A percentile compares a stretch with the other conserved stretches of the same genome.
These are phyloP conservation scores for Melanotaenia pygmaea DNA, from an alignment of 2,797 vertebrate genomes.

Conservation along the genomic window DNA sequence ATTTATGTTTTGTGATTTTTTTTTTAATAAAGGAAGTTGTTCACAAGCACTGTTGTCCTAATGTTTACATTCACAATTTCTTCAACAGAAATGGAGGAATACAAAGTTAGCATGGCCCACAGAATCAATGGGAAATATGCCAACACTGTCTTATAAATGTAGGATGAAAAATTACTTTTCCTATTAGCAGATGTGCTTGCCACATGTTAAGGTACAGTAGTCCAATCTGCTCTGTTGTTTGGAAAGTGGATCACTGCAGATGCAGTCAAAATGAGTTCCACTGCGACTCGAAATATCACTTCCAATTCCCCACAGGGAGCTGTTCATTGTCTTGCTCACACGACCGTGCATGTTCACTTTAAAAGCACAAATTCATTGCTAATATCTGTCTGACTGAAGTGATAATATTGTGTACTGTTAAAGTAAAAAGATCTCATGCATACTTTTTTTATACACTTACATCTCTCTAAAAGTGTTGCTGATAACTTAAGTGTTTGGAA, in stretches of 20 bases:
- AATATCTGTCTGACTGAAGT: slow-evolving; percentile 32
- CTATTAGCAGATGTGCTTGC: neutral
- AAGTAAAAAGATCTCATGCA: slow-evolving; percentile 36
- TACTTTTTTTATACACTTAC: slow-evolving; percentile 37
- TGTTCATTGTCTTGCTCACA: slow-evolving; percentile 28
- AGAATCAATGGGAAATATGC: neutral
- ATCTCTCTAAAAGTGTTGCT: slow-evolving; percentile 34
- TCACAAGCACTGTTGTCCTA: neutral
- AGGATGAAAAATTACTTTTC: neutral
- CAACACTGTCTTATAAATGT: neutral
- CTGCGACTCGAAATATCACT: slow-evolving; percentile 22
- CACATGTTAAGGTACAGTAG: neutral
- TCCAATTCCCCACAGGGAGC: slow-evolving; percentile 20
- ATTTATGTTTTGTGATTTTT: neutral
- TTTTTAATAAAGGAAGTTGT: neutral
- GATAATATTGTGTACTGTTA: slow-evolving; percentile 20
- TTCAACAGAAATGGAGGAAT: neutral
- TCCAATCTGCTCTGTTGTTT: slow-evolving; percentile 13
- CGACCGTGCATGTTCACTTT: slow-evolving; percentile 22
- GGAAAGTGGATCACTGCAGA: neutral
- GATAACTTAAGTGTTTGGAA: slow-evolving; percentile 49
- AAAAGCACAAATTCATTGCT: slow-evolving; percentile 35
- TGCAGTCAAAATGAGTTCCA: neutral
- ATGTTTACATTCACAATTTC: neutral
- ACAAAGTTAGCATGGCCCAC: slow-evolving; percentile 2